These are phyloP conservation scores for Drosophila recens DNA, from an alignment of 2,888 invertebrate species.

Conservation along the genomic window DNA sequence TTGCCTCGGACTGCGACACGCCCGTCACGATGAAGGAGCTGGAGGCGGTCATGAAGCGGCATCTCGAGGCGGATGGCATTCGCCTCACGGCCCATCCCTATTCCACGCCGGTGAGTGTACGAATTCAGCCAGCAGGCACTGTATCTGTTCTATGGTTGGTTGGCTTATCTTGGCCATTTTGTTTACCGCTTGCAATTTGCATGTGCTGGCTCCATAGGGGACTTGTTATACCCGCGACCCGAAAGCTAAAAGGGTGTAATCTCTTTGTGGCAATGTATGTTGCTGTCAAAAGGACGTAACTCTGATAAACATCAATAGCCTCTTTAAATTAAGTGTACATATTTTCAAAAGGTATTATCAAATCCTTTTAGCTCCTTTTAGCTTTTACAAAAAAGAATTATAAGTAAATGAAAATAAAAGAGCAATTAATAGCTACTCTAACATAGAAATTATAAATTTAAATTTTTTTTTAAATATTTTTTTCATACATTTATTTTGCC, in stretches of 20 bases:
- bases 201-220: conserved; percentile 52
- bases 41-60: conserved; percentile 93
- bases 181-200: conserved; percentile 73
- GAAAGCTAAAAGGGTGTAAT: background rate
- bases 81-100: conserved; percentile 95
- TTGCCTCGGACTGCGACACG: conserved; percentile 84
- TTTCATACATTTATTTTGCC: no score
- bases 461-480: no score
- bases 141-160: background rate
- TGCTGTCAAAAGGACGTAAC: no score
- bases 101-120: conserved; percentile 94
- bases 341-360: no score
- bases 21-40: conserved; percentile 86
- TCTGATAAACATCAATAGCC: no score
- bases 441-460: no score
- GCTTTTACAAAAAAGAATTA: no score
- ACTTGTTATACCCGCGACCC: conserved; percentile 1
- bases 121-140: conserved; percentile 6
- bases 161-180: conserved; percentile 71
- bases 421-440: no score
- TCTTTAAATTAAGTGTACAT: no score
- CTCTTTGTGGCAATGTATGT: background rate
- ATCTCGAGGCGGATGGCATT: conserved; percentile 94
- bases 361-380: no score
- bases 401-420: no score